Evolutionary conservation across 2,113 vertebrate species (phyloP).

Genomic region (Brevimyrus niger): DNA sequence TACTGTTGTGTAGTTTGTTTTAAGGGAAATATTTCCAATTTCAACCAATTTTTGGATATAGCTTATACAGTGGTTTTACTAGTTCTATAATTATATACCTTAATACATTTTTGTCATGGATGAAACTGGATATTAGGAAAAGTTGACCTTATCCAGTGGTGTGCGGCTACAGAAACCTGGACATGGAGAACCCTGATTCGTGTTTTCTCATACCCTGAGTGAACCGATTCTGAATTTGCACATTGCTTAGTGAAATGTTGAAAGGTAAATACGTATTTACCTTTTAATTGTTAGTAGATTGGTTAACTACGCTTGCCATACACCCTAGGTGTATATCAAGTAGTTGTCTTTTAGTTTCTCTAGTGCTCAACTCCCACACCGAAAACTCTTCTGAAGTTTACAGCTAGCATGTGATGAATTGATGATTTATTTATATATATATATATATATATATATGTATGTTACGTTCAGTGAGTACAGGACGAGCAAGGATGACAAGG

Average conservation of each 20-base stretch:
- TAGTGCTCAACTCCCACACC: background rate
- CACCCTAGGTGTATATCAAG: background rate
- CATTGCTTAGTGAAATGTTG: background rate
- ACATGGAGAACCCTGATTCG: background rate
- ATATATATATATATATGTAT: too few species aligned
- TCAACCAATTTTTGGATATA: background rate
- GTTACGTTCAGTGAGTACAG: too few species aligned
- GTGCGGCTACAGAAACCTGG: background rate
- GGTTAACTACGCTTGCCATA: background rate
- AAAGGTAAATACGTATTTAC: background rate
- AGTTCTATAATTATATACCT: background rate
- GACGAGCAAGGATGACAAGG: too few species aligned
- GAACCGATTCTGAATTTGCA: background rate
- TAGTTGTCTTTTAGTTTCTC: background rate
- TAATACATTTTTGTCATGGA: background rate
- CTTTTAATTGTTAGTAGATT: background rate
- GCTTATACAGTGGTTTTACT: background rate
- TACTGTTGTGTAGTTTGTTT: background rate
- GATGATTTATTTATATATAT: too few species aligned
- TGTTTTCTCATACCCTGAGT: background rate
- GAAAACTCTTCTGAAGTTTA: background rate
- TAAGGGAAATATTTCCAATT: background rate
- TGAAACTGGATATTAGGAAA: background rate
- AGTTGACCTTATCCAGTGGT: background rate
- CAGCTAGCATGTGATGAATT: too few species aligned